Evolutionary conservation across 2,797 vertebrate species (phyloP).

Genomic region (Clarias pachynema): DNA sequence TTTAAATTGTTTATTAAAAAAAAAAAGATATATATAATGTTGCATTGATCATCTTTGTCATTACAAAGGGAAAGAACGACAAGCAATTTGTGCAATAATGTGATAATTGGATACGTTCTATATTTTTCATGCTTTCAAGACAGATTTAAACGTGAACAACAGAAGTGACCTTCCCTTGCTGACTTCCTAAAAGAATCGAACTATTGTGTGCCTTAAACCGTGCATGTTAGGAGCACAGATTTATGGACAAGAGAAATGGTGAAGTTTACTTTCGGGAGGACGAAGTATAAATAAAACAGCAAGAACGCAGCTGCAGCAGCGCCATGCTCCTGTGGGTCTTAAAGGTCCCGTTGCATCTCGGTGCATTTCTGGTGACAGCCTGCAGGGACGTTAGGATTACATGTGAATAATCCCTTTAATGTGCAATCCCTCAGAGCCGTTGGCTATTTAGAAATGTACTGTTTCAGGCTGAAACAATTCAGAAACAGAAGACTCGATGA

Average conservation of each 20-base stretch:
- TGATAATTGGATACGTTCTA: not conserved
- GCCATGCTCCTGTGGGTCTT: conserved; percentile 26
- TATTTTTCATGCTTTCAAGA: not conserved
- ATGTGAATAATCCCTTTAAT: conserved; percentile 94
- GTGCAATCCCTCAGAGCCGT: conserved; percentile 89
- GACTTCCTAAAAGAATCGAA: not conserved
- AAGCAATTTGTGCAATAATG: not conserved
- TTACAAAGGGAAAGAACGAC: not conserved
- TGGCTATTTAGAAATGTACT: conserved; percentile 88
- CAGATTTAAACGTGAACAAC: not conserved
- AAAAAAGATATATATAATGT: no score
- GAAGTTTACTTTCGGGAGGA: conserved; percentile 72
- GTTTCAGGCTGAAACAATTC: conserved; percentile 86
- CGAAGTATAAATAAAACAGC: conserved; percentile 18
- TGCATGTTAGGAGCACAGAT: not conserved
- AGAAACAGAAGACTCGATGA: conserved; percentile 77
- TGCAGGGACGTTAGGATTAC: conserved; percentile 89
- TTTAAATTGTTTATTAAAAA: not conserved
- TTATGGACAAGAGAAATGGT: conserved; percentile 40
- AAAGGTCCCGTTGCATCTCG: conserved; percentile 49
- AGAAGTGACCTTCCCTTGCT: not conserved
- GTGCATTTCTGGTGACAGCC: conserved; percentile 77
- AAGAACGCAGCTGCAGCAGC: conserved; percentile 41
- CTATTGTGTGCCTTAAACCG: not conserved
- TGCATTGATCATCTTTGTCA: not conserved